Evolutionary conservation across 1,140 invertebrate species (phyloP).

Genomic region (Panulirus ornatus): DNA sequence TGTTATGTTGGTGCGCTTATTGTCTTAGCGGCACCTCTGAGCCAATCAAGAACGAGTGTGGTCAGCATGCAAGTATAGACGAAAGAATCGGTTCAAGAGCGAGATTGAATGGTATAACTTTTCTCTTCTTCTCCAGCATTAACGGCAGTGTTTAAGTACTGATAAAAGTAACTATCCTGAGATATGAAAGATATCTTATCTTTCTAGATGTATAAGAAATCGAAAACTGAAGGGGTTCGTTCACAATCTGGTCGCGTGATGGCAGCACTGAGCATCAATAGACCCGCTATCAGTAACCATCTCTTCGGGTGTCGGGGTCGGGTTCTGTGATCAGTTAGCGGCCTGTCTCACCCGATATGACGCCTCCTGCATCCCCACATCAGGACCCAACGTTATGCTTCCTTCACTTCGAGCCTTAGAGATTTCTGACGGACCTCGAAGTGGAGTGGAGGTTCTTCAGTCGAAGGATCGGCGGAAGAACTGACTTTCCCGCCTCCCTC

Average conservation of each 20-base stretch:
- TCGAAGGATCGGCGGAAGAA: too few relatives aligned
- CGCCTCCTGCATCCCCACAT: not conserved
- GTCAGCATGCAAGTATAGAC: not conserved
- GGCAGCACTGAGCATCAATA: not conserved
- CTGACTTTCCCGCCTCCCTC: too few relatives aligned
- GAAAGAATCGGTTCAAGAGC: not conserved
- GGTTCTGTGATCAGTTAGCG: not conserved
- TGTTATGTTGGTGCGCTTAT: slow-evolving; percentile 1
- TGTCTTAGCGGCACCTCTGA: not conserved
- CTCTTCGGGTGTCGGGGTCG: not conserved
- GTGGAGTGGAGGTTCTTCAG: too few relatives aligned
- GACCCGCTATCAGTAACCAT: not conserved
- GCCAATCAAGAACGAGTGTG: slow-evolving; percentile 10
- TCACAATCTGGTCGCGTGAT: not conserved
- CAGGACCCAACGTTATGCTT: too few relatives aligned
- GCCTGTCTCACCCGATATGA: not conserved
- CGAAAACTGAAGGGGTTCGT: too few relatives aligned
- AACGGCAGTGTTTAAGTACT: not conserved
- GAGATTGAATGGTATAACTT: not conserved
- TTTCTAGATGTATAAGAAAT: too few relatives aligned
- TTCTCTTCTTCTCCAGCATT: not conserved
- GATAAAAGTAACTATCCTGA: too few relatives aligned
- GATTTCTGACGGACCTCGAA: too few relatives aligned
- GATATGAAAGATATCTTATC: too few relatives aligned
- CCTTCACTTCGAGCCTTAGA: too few relatives aligned